Evolutionary conservation across 2,888 invertebrate species (phyloP).

Genomic region (Chloromyia formosa): DNA sequence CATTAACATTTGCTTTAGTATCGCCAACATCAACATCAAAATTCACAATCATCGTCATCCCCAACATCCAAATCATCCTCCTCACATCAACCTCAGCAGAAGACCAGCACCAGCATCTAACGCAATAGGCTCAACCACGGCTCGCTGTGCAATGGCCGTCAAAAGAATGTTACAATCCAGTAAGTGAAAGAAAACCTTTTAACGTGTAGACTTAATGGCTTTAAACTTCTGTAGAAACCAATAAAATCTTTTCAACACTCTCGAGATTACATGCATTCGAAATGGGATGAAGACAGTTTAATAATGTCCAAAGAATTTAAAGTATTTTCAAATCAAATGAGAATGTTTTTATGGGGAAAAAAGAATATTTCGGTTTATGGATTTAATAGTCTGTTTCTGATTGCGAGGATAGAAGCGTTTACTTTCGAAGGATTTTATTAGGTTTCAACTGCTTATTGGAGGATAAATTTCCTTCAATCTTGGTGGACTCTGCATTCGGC

Average conservation of each 20-base stretch:
- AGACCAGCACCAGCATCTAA: no score
- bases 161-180: neutral
- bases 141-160: neutral
- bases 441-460: no score
- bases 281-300: constrained; percentile 23
- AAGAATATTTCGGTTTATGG: neutral
- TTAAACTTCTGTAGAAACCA: constrained; percentile 25
- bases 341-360: neutral
- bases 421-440: no score
- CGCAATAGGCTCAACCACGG: neutral
- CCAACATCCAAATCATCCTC: neutral
- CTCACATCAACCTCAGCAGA: no score
- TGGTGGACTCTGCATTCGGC: no score
- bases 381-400: neutral
- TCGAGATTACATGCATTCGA: constrained; percentile 17
- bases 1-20: constrained; percentile 6
- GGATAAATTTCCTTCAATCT: no score
- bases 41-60: neutral
- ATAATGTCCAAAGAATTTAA: constrained; percentile 17
- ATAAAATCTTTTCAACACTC: constrained; percentile 25
- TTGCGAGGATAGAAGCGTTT: no score
- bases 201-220: constrained; percentile 27
- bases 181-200: constrained; percentile 27
- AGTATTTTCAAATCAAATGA: neutral
- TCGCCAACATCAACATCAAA: neutral